phyloP scores from a whole-genome alignment of 2,797 vertebrate genomes.

The Myripristis murdjan region DNA sequence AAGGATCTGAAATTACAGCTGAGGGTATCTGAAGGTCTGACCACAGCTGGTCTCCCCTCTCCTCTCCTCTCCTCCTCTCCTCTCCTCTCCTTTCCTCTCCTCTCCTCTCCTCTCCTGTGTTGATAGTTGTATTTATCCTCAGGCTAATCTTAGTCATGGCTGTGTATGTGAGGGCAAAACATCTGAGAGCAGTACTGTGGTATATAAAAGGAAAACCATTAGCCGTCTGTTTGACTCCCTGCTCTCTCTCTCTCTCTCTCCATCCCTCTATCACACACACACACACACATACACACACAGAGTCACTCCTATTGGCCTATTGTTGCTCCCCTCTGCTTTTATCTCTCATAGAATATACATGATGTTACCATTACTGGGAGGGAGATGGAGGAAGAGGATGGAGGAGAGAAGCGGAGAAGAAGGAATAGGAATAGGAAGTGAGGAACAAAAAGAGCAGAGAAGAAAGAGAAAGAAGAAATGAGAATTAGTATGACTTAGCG shows the following conservation, averaged over 20 bases:
- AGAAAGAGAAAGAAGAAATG: neutral
- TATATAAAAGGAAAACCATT: conserved; percentile 79
- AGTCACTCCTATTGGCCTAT: conserved; percentile 33
- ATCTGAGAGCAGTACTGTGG: conserved; percentile 53
- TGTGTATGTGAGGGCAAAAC: conserved; percentile 66
- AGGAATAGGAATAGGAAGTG: neutral
- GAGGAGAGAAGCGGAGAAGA: conserved; percentile 9
- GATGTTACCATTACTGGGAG: conserved; percentile 65
- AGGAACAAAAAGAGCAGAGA: neutral
- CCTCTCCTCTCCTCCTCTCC: conserved; percentile 12
- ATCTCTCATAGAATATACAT: conserved; percentile 77
- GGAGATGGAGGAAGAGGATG: conserved; percentile 23
- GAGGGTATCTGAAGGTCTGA: conserved; percentile 48
- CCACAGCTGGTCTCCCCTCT: conserved; percentile 10
- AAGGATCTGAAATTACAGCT: conserved; percentile 73
- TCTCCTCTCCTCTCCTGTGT: conserved; percentile 6
- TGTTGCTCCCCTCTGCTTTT: conserved; percentile 70
- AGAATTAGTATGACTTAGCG: conserved; percentile 49
- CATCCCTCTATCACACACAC: too few species aligned
- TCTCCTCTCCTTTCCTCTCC: too few species aligned
- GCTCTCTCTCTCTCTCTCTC: conserved; percentile 7
- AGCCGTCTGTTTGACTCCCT: conserved; percentile 61
- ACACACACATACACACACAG: conserved; percentile 6
- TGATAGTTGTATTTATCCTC: conserved; percentile 56
- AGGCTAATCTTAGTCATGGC: conserved; percentile 69